Conservation (phyloP, 1,140 invertebrate genomes). For the Orchestia grillus region DNA sequence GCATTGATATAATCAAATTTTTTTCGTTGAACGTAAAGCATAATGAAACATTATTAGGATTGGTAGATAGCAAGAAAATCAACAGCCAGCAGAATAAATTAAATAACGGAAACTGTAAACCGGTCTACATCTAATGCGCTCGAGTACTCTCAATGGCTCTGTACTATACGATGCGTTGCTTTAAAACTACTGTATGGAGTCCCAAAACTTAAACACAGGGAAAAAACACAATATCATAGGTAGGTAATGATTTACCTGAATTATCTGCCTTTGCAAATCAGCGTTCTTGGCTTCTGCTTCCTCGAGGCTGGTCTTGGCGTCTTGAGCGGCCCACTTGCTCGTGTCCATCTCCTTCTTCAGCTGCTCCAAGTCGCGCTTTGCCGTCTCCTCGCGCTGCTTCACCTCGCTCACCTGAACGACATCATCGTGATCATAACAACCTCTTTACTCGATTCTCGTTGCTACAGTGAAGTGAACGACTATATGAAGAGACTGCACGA, state of each 20-base stretch:
- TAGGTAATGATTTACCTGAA: constrained; percentile 70
- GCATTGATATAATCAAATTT: no score
- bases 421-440: background rate
- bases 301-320: constrained; percentile 54
- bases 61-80: no score
- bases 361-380: constrained; percentile 79
- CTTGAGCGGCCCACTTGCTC: constrained; percentile 78
- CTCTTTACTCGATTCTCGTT: no score
- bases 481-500: no score
- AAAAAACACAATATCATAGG: background rate
- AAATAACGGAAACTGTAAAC: no score
- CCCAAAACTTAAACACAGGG: background rate
- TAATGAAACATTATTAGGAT: no score
- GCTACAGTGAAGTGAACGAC: no score
- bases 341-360: constrained; percentile 77
- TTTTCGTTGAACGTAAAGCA: no score
- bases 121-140: background rate
- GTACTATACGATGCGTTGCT: background rate
- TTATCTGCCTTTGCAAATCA: constrained; percentile 82
- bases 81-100: no score
- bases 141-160: background rate
- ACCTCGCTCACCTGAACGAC: constrained; percentile 36
- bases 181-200: background rate
- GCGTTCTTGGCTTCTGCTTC: constrained; percentile 61
- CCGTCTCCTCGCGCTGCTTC: constrained; percentile 71